Evolutionary conservation across 2,113 vertebrate species (phyloP).

Genomic region (Bos javanicus): DNA sequence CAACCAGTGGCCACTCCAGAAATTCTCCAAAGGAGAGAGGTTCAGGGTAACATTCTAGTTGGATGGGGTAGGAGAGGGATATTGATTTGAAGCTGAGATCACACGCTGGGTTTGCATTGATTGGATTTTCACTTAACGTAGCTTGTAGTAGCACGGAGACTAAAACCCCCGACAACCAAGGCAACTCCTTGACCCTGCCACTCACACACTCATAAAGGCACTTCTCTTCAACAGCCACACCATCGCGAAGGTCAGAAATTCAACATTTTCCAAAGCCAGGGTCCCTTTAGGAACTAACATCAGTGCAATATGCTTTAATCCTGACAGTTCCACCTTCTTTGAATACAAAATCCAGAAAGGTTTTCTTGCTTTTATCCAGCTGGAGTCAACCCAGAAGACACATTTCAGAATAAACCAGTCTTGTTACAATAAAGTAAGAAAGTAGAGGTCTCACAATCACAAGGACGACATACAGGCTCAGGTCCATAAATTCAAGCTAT

Average conservation of each 20-base stretch:
- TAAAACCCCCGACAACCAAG: background rate
- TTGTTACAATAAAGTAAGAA: background rate
- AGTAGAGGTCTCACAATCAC: background rate
- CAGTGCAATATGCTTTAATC: background rate
- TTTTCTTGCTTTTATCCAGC: background rate
- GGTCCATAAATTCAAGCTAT: background rate
- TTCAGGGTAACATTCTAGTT: background rate
- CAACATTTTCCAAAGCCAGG: background rate
- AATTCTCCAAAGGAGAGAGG: background rate
- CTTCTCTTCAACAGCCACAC: background rate
- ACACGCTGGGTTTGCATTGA: background rate
- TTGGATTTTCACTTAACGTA: background rate
- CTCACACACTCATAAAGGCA: background rate
- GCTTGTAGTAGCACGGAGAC: background rate
- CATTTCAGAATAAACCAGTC: background rate
- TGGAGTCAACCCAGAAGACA: background rate
- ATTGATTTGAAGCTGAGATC: background rate
- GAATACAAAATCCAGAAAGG: conserved; percentile 6
- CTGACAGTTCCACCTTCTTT: background rate
- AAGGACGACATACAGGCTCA: background rate
- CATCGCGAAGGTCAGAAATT: background rate
- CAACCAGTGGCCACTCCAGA: background rate
- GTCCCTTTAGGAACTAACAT: background rate
- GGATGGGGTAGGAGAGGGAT: background rate
- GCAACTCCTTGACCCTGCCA: background rate